Evolutionary conservation across 2,113 vertebrate genomes (phyloP), one percentile per base, ranked within the genome.

Genomic region (Antennarius striatus): DNA sequence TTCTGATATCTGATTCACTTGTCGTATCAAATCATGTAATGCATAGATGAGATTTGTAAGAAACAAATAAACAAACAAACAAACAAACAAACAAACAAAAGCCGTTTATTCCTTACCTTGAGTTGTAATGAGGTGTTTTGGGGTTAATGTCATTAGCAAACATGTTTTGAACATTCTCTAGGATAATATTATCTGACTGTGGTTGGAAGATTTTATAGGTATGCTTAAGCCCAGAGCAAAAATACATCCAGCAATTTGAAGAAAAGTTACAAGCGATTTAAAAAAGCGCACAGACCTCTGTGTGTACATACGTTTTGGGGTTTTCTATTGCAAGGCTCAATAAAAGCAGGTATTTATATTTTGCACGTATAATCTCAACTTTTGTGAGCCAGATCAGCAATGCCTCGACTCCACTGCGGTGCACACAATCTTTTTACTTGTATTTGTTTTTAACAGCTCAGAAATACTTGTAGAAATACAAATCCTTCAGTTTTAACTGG

Each of bases 341-440:
- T 79, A 69, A 88, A 87, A 68, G 51, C 60, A 64, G 76, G 73
- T 81, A 73, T 86, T 82, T 85, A 80, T 83, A 65, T 70, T 65
- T 59, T 70, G 68, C 28, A 73, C 55, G 74, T 73, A 59, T 62
- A 79, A 81, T 81, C 72, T 78, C 47, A 70, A n/a, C 73, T 69
- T 79, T 60, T 79, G 58, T 61, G 51, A 69, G 45, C 73, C 64
- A 80, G 59, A 61, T 68, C 40, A 75, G 75, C 73, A 73, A 75
- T 51, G 54, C 51, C 43, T 77, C 53, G 9, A 22, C 32, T 50
- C 3, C 3, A 57, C 36, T 60, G 57, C 10, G 54, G 71, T 1
- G 53, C 16, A 73, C 45, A 59, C 48, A 57, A 29, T 45, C 10
- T 40, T 40, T 40, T 40, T 10, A 28, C 50, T 5, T 56, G 76